Conservation (phyloP, 2,113 vertebrate species). For the Labeo catla region DNA sequence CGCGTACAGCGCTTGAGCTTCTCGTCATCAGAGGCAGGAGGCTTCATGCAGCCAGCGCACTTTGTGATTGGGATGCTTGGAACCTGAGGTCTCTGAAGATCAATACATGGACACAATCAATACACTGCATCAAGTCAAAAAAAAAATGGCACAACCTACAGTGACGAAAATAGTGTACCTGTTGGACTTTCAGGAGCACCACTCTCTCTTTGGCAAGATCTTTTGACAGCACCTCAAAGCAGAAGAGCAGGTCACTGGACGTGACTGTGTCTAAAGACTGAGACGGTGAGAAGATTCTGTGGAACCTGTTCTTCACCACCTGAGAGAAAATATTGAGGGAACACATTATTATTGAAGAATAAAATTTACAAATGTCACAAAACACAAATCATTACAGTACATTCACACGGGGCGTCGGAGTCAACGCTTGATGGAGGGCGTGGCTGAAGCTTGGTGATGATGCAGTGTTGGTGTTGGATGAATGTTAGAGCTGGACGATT, state of each 20-base stretch:
- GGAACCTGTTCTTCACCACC: slow-evolving; percentile 91
- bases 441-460: too few relatives aligned
- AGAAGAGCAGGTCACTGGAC: slow-evolving; percentile 86
- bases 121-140: neutral
- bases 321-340: slow-evolving; percentile 56
- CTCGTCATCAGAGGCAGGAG: slow-evolving; percentile 89
- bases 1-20: slow-evolving; percentile 94
- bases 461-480: too few relatives aligned
- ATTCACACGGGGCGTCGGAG: too few relatives aligned
- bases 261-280: slow-evolving; percentile 88
- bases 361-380: neutral
- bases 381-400: neutral
- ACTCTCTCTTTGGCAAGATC: slow-evolving; percentile 93
- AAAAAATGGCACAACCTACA: neutral
- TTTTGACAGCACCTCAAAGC: slow-evolving; percentile 93
- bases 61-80: slow-evolving; percentile 88
- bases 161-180: slow-evolving; percentile 75
- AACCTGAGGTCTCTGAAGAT: slow-evolving; percentile 88
- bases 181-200: slow-evolving; percentile 89
- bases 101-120: slow-evolving; percentile 12
- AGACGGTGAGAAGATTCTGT: slow-evolving; percentile 85
- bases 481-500: neutral
- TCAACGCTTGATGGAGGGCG: too few relatives aligned
- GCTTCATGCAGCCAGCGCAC: slow-evolving; percentile 93
- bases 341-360: neutral